Evolutionary conservation across 2,888 invertebrate species (phyloP), one percentile per base, ranked within the genome.

Genomic region (Hymenopus coronatus): DNA sequence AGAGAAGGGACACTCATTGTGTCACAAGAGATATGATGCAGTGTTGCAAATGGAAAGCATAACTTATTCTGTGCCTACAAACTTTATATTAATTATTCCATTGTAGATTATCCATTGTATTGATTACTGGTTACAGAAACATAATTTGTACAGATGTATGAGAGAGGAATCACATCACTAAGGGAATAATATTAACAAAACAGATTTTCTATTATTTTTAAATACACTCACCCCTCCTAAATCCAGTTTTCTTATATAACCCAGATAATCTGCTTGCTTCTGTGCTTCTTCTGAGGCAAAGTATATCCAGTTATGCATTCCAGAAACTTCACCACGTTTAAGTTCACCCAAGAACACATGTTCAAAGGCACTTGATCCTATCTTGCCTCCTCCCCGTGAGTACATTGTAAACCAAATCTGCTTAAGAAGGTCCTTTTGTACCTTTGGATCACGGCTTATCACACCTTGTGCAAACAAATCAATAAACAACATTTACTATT

Each of bases 231-330:
- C 97, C 92, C 96, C 95, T 92, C 95, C 96, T 84, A 97, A 93
- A 92, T 96, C 95, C 84, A 95, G 91, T 92, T 96, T 96, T 92
- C 96, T 96, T 91, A 97, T 93, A 91, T 97, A 97, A 25, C 98
- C 98, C 91, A 97, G 95, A 93, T 98, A 98, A 93, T 98, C 96
- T 1, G 95, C 94, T 84, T 95, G 94, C 88, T 96, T 96, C 0
- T 95, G 95, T 83, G 93, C 92, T 94, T 98, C 98, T 93, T 97
- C 96, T 89, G 95, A 95, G 89, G 96, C 95, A 92, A 97, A 98
- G 93, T 97, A 97, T 54, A 98, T 94, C 98, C 98, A 98, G 93
- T 98, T 98, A 93, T 99, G 98, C 90, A 98, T 94, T 14, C 98
- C 98, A 92, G 93, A 96, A 33, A 98, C 96, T 91, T 96, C 96